These are phyloP conservation scores for Abrostola tripartita DNA, from an alignment of 2,888 invertebrate genomes.

Conservation along the genomic window DNA sequence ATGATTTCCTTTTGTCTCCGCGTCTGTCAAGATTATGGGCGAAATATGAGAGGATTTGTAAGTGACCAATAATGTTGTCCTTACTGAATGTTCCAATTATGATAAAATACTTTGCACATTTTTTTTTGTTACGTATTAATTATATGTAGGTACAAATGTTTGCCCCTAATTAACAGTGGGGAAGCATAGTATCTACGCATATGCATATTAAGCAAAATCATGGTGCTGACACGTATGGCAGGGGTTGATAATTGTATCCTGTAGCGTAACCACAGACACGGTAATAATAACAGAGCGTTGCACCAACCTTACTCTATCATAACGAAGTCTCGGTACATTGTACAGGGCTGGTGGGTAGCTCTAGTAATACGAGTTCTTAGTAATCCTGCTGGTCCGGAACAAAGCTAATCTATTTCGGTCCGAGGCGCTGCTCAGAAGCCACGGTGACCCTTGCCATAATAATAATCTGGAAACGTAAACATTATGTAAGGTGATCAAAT, in stretches of 20 bases:
- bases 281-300: no score
- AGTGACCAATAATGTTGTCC: neutral
- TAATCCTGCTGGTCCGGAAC: slow-evolving; percentile 18
- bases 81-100: no score
- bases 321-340: neutral
- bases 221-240: no score
- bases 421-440: slow-evolving; percentile 32
- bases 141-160: no score
- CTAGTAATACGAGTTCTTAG: neutral
- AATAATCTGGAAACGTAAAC: slow-evolving; percentile 9
- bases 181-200: no score
- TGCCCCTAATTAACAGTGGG: no score
- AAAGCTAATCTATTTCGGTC: slow-evolving; percentile 46
- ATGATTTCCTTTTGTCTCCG: neutral
- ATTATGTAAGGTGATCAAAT: slow-evolving; percentile 5
- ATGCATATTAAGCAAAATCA: no score
- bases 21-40: neutral
- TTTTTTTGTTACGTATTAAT: no score
- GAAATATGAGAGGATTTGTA: neutral
- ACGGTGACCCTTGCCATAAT: slow-evolving; percentile 14
- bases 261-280: no score
- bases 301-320: neutral
- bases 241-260: no score
- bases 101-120: no score
- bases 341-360: neutral